Conservation (phyloP, 2,888 invertebrate genomes). For the Octodonta nipae region DNA sequence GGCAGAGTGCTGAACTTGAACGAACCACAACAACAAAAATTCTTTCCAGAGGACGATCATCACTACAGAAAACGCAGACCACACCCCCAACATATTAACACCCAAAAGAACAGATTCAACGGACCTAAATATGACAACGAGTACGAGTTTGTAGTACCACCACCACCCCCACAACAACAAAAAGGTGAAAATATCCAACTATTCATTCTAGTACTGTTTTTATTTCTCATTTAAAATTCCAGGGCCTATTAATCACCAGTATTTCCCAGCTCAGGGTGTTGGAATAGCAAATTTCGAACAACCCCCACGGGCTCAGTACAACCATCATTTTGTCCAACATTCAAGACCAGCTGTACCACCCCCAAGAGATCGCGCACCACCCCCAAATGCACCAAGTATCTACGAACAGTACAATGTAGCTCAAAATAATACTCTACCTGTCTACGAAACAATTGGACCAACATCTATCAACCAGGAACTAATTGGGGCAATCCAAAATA, state of each 20-base stretch:
- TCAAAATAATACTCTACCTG: constrained; percentile 13
- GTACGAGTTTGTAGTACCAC: constrained; percentile 25
- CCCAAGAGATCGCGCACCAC: constrained; percentile 11
- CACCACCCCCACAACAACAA: constrained; percentile 15
- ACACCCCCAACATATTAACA: constrained; percentile 24
- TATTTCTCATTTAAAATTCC: no score
- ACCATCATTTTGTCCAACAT: no score
- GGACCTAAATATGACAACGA: constrained; percentile 10
- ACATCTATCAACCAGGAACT: constrained; percentile 18
- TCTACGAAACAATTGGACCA: constrained; percentile 19
- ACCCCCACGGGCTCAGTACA: no score
- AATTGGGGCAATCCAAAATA: constrained; percentile 13
- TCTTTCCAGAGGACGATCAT: constrained; percentile 24
- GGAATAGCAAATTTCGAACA: constrained; percentile 12
- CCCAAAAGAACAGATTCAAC: constrained; percentile 9
- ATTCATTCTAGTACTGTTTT: no score
- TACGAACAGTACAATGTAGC: constrained; percentile 20
- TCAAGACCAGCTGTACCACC: constrained; percentile 1
- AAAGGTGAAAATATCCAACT: no score
- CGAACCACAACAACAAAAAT: constrained; percentile 19
- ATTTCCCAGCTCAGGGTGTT: constrained; percentile 11
- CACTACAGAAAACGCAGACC: constrained; percentile 21
- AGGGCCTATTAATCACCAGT: no score
- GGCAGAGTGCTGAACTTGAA: constrained; percentile 30
- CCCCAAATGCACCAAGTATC: constrained; percentile 16